Conservation (phyloP, 2,797 vertebrate species). For the Poecilia gillii region DNA sequence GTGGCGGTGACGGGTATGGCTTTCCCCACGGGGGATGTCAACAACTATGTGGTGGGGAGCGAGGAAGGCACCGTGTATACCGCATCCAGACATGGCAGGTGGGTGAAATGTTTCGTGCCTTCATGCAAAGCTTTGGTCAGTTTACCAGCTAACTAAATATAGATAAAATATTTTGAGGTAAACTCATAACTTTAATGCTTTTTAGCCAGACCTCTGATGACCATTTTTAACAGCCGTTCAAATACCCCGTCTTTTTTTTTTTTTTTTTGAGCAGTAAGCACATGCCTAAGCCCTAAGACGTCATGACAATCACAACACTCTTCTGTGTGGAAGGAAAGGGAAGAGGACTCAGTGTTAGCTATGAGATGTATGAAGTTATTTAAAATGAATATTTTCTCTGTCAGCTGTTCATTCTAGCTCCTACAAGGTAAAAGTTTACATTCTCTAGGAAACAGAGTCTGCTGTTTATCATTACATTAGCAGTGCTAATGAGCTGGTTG, state of each 20-base stretch:
- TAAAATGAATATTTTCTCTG: background rate
- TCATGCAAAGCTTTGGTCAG: background rate
- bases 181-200: background rate
- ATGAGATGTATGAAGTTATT: background rate
- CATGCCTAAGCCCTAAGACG: background rate
- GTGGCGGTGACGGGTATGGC: conserved; percentile 98
- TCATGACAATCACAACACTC: background rate
- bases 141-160: background rate
- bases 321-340: background rate
- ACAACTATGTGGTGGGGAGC: conserved; percentile 98
- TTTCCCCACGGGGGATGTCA: conserved; percentile 96
- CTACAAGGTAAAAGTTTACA: background rate
- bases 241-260: background rate
- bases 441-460: background rate
- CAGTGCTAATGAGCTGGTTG: background rate
- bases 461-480: background rate
- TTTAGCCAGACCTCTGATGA: background rate
- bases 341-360: background rate
- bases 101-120: conserved; percentile 32
- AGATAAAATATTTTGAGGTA: background rate
- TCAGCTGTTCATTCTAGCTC: background rate
- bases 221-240: background rate
- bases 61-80: conserved; percentile 98
- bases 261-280: background rate
- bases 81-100: conserved; percentile 99